Conservation (phyloP, 2,888 invertebrate species). For the Sialis fuliginosa region DNA sequence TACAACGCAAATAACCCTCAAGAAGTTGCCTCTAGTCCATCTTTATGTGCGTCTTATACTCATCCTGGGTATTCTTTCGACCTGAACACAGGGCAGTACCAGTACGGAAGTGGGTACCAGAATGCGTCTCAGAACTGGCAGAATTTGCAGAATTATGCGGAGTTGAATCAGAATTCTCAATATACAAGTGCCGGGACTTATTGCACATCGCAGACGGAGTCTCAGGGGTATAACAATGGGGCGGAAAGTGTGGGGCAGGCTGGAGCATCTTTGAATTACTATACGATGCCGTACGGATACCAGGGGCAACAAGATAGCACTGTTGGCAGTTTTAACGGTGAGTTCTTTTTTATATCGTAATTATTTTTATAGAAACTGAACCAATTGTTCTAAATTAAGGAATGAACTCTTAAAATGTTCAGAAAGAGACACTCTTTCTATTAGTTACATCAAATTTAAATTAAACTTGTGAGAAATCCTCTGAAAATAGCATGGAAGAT, state of each 20-base stretch:
- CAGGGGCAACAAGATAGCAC: constrained; percentile 12
- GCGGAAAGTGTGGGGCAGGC: not conserved
- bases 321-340: too few species aligned
- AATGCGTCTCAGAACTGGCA: constrained; percentile 21
- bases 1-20: not conserved
- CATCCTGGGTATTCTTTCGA: constrained; percentile 46
- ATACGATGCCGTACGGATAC: constrained; percentile 29
- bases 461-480: too few species aligned
- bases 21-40: constrained; percentile 4
- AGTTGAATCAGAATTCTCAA: constrained; percentile 17
- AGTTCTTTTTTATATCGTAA: too few species aligned
- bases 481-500: too few species aligned
- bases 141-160: constrained; percentile 13
- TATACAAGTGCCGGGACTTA: constrained; percentile 32
- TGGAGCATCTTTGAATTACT: constrained; percentile 21
- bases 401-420: too few species aligned
- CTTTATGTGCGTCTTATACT: constrained; percentile 25
- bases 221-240: constrained; percentile 19
- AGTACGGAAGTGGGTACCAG: constrained; percentile 45
- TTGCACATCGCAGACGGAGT: constrained; percentile 30
- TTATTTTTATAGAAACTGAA: too few species aligned
- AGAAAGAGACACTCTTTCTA: too few species aligned
- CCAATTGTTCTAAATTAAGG: too few species aligned
- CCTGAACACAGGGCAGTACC: constrained; percentile 32
- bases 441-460: too few species aligned